These are phyloP conservation scores for Proteles cristata DNA, from an alignment of 2,113 vertebrate genomes.

Conservation along the genomic window DNA sequence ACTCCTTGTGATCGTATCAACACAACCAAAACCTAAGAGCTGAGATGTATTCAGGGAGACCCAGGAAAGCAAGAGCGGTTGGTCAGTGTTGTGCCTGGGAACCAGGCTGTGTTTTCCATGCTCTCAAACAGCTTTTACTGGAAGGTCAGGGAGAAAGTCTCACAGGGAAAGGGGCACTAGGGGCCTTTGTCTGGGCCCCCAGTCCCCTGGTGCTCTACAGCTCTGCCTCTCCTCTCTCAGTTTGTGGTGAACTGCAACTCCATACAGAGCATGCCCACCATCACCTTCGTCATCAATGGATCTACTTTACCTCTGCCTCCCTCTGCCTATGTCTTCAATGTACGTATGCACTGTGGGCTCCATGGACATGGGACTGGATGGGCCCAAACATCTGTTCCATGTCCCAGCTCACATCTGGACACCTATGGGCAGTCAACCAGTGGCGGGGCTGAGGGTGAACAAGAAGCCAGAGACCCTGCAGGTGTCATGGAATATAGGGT, in stretches of 20 bases:
- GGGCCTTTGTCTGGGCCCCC: neutral
- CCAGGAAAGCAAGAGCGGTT: neutral
- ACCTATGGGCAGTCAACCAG: neutral
- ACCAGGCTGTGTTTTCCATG: neutral
- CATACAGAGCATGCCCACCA: slow-evolving; percentile 70
- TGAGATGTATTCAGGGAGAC: neutral
- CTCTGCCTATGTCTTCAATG: slow-evolving; percentile 75
- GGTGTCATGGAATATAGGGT: neutral
- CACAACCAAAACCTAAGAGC: neutral
- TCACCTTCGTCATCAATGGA: slow-evolving; percentile 79
- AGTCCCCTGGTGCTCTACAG: neutral
- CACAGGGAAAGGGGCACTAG: neutral
- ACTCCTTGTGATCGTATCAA: neutral
- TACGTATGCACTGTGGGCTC: neutral
- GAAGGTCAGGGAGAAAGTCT: neutral
- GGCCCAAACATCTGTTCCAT: neutral
- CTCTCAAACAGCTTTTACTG: accelerated
- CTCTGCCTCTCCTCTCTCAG: slow-evolving; percentile 49
- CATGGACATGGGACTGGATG: neutral
- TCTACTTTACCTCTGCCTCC: slow-evolving; percentile 68
- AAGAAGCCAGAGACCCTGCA: neutral
- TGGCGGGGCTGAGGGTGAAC: neutral
- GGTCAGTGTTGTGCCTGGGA: neutral
- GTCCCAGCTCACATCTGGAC: neutral
- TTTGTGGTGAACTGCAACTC: slow-evolving; percentile 72